A percentile compares a stretch with the other conserved stretches of the same genome.
Evolutionary conservation across 2,113 vertebrate genomes (phyloP).

Genomic region (Silurus meridionalis): DNA sequence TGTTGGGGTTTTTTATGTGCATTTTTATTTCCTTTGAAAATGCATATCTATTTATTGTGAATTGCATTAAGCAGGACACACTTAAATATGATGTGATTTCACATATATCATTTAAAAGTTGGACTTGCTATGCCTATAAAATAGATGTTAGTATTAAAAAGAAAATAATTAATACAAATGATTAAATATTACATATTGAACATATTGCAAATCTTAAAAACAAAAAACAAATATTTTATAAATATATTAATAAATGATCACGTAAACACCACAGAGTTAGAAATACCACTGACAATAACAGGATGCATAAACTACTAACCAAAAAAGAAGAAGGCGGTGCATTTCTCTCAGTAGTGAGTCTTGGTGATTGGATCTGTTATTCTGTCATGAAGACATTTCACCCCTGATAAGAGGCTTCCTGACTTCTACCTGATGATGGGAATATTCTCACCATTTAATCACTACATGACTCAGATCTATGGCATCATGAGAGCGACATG

Average conservation of each 20-base stretch:
- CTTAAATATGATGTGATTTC: not conserved
- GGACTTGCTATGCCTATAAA: not conserved
- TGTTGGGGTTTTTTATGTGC: not conserved
- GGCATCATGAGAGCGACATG: not conserved
- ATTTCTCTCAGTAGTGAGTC: not conserved
- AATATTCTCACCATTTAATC: conserved; percentile 24
- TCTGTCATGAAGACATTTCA: not conserved
- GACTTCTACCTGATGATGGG: conserved; percentile 1
- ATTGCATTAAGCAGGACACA: not conserved
- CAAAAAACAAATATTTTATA: not conserved
- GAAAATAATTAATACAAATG: not conserved
- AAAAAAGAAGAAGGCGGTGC: not conserved
- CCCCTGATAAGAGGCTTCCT: not conserved
- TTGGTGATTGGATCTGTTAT: not conserved
- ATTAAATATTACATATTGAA: not conserved
- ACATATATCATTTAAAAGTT: not conserved
- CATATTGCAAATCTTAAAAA: not conserved
- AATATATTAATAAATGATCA: not conserved
- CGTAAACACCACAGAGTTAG: not conserved
- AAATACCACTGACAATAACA: not conserved
- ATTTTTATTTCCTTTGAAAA: not conserved
- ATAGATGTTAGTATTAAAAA: not conserved
- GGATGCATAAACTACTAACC: not conserved
- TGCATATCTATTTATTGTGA: not conserved
- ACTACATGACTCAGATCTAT: conserved; percentile 7